Percentiles rank a stretch among this genome's conserved stretches.
Conservation (phyloP, 2,888 invertebrate genomes). For the Yponomeuta evonymella region DNA sequence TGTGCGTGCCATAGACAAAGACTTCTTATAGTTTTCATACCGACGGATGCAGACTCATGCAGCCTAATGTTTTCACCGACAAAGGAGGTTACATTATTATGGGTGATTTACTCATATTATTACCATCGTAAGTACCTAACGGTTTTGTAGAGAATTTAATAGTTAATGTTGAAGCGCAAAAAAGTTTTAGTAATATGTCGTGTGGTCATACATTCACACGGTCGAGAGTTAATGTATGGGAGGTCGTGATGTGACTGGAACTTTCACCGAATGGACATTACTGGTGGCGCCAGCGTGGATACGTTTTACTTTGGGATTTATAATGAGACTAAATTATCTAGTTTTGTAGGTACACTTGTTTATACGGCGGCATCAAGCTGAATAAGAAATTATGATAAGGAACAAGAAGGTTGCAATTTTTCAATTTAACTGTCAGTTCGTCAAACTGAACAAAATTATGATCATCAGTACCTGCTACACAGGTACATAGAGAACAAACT, state of each 20-base stretch:
- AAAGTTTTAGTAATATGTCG: conserved; percentile 45
- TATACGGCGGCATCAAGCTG: background rate
- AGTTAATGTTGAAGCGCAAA: conserved; percentile 22
- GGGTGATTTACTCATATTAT: conserved; percentile 3
- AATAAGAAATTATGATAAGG: too few species aligned
- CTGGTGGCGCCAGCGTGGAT: conserved; percentile 39
- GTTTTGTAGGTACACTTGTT: background rate
- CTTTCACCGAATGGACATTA: conserved; percentile 67
- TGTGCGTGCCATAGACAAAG: background rate
- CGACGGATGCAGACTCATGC: background rate
- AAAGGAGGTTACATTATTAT: background rate
- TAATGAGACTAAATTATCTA: background rate
- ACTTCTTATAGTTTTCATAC: background rate
- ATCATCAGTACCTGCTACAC: too few species aligned
- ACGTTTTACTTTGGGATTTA: conserved; percentile 15
- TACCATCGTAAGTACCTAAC: background rate
- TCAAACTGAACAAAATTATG: too few species aligned
- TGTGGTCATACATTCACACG: conserved; percentile 61
- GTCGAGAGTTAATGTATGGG: conserved; percentile 63
- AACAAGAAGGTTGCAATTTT: too few species aligned
- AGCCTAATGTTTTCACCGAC: background rate
- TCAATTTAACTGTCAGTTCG: too few species aligned
- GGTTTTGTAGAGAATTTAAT: conserved; percentile 1
- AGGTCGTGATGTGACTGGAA: conserved; percentile 61
- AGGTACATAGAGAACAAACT: too few species aligned